Evolutionary conservation across 2,797 vertebrate species (phyloP).

Genomic region (Parauchenoglanis punctatus): DNA sequence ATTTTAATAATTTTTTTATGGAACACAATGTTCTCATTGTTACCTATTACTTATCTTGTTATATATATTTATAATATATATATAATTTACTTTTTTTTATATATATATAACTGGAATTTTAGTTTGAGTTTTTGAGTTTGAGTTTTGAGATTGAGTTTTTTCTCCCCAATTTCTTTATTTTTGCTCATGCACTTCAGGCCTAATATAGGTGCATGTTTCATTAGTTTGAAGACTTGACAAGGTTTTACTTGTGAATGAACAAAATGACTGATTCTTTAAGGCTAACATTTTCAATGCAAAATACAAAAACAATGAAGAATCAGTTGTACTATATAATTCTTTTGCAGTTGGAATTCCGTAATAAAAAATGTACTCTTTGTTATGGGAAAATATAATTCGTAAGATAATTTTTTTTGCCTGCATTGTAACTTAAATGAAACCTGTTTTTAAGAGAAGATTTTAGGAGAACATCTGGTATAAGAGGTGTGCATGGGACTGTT

Average conservation of each 20-base stretch:
- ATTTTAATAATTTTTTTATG: neutral
- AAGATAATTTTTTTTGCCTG: neutral
- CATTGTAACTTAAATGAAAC: neutral
- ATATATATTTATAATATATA: neutral
- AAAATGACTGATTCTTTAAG: neutral
- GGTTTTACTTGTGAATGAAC: neutral
- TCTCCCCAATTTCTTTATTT: neutral
- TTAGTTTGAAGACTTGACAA: neutral
- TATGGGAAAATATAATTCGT: neutral
- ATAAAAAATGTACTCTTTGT: neutral
- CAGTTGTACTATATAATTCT: neutral
- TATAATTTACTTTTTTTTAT: too few species aligned
- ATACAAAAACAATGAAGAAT: neutral
- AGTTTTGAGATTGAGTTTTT: too few species aligned
- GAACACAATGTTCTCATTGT: neutral
- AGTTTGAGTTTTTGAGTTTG: too few species aligned
- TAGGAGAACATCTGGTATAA: neutral
- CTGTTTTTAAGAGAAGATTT: neutral
- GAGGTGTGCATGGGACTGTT: conserved; percentile 23
- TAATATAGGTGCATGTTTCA: neutral
- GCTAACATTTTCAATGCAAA: neutral
- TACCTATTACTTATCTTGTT: neutral
- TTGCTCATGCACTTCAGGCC: neutral
- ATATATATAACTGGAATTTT: too few species aligned
- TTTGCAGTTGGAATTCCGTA: neutral